phyloP scores from a whole-genome alignment of 1,140 invertebrate species.

The Musca vetustissima region DNA sequence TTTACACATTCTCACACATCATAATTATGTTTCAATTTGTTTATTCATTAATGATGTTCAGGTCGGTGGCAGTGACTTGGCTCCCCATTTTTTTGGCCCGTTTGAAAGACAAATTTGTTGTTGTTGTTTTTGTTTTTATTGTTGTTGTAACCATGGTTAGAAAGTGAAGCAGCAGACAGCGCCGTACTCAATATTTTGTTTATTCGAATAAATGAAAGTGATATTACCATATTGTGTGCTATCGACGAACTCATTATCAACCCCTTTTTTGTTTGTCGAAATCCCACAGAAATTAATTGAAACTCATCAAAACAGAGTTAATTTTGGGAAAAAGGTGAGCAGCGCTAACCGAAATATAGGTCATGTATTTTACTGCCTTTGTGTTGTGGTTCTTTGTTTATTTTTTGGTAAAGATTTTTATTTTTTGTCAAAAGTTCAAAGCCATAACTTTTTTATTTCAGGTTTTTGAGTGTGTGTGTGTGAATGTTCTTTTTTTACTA shows the following conservation, averaged over 20 bases:
- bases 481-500: too few species aligned
- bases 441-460: background rate
- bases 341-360: background rate
- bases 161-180: background rate
- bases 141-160: conserved; percentile 8
- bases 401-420: background rate
- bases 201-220: conserved; percentile 18
- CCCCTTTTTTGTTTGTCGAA: too few species aligned
- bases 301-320: too few species aligned
- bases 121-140: conserved; percentile 12
- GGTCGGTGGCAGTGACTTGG: too few species aligned
- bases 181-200: conserved; percentile 2
- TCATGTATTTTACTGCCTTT: background rate
- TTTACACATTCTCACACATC: background rate
- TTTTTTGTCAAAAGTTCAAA: conserved; percentile 18
- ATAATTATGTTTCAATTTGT: background rate
- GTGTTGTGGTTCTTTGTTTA: background rate
- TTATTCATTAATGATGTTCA: too few species aligned
- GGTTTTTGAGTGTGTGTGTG: too few species aligned
- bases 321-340: too few species aligned
- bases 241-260: background rate
- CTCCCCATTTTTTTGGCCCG: background rate
- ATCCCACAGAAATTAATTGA: too few species aligned
- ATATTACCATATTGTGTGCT: background rate
- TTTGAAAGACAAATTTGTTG: background rate